Base-by-base conservation (phyloP, 1,140 invertebrate species). In the Pseudomyrmex flavicornis region DNA sequence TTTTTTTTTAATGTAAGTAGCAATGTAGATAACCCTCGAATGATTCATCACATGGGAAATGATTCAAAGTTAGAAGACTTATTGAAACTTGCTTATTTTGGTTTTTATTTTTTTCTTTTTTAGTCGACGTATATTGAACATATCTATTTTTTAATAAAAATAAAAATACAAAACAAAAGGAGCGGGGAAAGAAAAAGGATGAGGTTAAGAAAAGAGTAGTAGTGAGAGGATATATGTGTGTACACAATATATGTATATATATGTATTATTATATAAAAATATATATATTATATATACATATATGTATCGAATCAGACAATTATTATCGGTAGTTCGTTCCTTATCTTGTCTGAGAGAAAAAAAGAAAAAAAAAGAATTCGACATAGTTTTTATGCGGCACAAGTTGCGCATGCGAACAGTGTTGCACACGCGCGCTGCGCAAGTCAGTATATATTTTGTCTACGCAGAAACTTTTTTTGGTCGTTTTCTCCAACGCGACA, bases 301-400 rank as follows among this genome's bases (percentile, higher is more conserved):
- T 17, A 15, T 65, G 56, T 65, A 73, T 59, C n/a, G 79, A 59
- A 76, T 83, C 54, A 68, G 68, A 70, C 46, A 52, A 79, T 68
- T 86, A 72, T 82, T 79, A 80, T 80, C 85, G 86, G 85, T 87
- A 87, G 73, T 88, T 88, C 82, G 86, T 88, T 88, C 85, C 82
- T 84, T 87, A 44, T n/a, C 74, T 62, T 52, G 69, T 87, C 46
- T 70, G 52, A 7, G 5, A 35, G 5, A 35, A 35, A 35, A 35
- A 35, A 35, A 0, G 7, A 35, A 35, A 26, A 26, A 26, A 35
- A 70, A 48, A 83, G 50, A 61, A 50, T 85, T 70, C 66, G 35
- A 72, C 44, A 62, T 46, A 62, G 62, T 35, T 35, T 35, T 66
- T 48, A 22, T 35, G 48, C 50, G 48, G 69, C 59, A 26, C 3